Evolutionary conservation across 2,888 invertebrate species (phyloP).

Genomic region (Brassicogethes aeneus): DNA sequence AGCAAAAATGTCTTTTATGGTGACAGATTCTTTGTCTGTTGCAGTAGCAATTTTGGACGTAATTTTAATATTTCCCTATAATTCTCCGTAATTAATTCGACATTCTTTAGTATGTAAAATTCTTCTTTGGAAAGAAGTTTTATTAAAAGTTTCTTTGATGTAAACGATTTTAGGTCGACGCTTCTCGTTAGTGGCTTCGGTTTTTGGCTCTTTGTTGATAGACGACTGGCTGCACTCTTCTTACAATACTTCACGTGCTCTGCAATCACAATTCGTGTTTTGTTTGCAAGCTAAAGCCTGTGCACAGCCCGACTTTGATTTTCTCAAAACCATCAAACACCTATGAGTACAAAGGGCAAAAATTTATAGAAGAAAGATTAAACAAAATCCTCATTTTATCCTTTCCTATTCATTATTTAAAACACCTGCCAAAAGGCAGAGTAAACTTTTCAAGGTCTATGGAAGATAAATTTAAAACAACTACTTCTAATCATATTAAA

Average conservation of each 20-base stretch:
- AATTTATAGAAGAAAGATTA: too few species aligned
- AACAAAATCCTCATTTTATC: too few species aligned
- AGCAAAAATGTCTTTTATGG: too few species aligned
- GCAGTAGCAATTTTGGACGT: too few species aligned
- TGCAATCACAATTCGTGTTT: conserved; percentile 30
- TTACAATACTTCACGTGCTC: conserved; percentile 32
- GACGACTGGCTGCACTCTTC: conserved; percentile 35
- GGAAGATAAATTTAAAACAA: too few species aligned
- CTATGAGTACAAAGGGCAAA: background rate
- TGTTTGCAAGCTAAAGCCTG: conserved; percentile 14
- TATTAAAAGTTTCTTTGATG: conserved; percentile 37
- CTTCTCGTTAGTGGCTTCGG: conserved; percentile 35
- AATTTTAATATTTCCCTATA: too few species aligned
- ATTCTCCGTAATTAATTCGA: background rate
- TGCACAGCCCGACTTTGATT: background rate
- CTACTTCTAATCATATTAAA: too few species aligned
- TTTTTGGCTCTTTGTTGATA: conserved; percentile 23
- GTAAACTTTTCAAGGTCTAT: too few species aligned
- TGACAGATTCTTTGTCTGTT: too few species aligned
- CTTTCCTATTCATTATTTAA: too few species aligned
- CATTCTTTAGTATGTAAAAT: conserved; percentile 19
- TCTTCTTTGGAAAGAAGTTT: conserved; percentile 31
- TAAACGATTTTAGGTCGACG: conserved; percentile 27
- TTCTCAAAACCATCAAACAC: background rate
- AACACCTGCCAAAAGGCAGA: too few species aligned